Percentiles rank a stretch among this genome's conserved stretches.
These are phyloP conservation scores for Adelphocoris suturalis DNA, from an alignment of 2,888 invertebrate genomes.

Conservation along the genomic window DNA sequence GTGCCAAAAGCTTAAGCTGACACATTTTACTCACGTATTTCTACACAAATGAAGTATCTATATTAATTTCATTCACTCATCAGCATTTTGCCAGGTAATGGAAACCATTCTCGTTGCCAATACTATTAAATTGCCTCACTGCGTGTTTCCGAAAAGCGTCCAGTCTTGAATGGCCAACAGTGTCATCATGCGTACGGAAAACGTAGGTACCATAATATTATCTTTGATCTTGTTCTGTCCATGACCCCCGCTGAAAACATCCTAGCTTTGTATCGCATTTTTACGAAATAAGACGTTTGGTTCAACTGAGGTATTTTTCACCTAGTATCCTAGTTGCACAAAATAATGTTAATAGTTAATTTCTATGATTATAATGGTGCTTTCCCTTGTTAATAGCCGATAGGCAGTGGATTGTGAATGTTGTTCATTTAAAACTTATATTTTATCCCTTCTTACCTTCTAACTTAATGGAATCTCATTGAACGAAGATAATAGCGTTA, in stretches of 20 bases:
- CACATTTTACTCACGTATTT: too few species aligned
- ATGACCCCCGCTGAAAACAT: not conserved
- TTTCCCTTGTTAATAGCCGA: slow-evolving; percentile 17
- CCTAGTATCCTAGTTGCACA: slow-evolving; percentile 36
- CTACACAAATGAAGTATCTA: too few species aligned
- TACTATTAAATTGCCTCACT: too few species aligned
- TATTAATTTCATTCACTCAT: too few species aligned
- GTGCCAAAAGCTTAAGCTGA: too few species aligned
- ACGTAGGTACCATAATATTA: not conserved
- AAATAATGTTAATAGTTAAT: slow-evolving; percentile 18
- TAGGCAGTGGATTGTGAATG: slow-evolving; percentile 36
- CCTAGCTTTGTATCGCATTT: not conserved
- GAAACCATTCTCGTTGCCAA: too few species aligned
- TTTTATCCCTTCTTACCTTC: not conserved
- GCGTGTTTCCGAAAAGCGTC: too few species aligned
- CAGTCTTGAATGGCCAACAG: too few species aligned
- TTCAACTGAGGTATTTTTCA: not conserved
- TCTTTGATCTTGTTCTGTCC: not conserved
- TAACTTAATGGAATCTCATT: slow-evolving; percentile 15
- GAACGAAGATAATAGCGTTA: too few species aligned
- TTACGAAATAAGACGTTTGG: not conserved
- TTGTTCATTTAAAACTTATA: too few species aligned
- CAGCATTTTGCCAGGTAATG: too few species aligned
- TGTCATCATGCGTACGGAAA: too few species aligned
- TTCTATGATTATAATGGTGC: slow-evolving; percentile 21